phyloP scores from a whole-genome alignment of 1,140 invertebrate species.

The Ceratosolen solmsi region DNA sequence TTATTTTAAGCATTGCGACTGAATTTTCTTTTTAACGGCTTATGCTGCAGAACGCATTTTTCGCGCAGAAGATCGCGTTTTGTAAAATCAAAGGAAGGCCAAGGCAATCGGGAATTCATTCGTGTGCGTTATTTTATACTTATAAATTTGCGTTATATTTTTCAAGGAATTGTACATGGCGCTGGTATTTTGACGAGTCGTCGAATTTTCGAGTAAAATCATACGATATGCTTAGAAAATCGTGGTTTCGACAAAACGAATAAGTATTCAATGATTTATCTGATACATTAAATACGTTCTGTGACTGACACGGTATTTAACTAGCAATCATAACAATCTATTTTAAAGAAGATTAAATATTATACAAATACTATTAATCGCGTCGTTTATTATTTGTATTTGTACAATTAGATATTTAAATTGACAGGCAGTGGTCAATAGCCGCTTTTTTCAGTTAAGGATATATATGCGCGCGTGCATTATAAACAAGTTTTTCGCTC shows the following conservation, averaged over 20 bases:
- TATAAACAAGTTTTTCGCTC: slow-evolving; percentile 1
- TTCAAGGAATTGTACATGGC: not conserved
- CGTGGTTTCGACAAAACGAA: not conserved
- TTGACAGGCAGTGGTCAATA: not conserved
- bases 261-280: not conserved
- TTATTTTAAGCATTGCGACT: not conserved
- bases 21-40: not conserved
- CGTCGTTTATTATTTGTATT: not conserved
- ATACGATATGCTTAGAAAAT: not conserved
- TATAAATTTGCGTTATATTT: not conserved
- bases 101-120: not conserved
- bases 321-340: not conserved
- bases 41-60: not conserved
- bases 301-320: not conserved
- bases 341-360: not conserved
- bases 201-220: not conserved
- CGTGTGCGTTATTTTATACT: not conserved
- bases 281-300: not conserved
- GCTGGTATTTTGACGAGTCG: not conserved
- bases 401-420: slow-evolving; percentile 14
- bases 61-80: not conserved
- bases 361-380: not conserved
- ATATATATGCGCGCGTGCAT: not conserved
- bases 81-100: not conserved
- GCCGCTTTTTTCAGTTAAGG: not conserved